Conservation (phyloP, 1,140 invertebrate species). For the Drosophila ambigua region DNA sequence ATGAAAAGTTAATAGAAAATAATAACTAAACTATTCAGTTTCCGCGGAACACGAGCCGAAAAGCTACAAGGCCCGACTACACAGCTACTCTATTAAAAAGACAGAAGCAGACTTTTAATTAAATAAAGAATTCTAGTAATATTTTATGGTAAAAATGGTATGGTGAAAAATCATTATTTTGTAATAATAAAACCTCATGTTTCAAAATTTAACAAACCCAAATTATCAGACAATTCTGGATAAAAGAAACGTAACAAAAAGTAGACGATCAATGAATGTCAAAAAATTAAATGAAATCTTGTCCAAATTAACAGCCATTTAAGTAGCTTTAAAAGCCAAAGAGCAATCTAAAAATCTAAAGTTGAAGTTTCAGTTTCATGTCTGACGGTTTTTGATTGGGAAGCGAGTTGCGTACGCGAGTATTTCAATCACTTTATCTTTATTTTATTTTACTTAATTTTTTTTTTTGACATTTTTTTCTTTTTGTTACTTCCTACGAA, state of each 20-base stretch:
- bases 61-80: too few species aligned
- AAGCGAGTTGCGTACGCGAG: conserved; percentile 21
- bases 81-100: too few species aligned
- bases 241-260: conserved; percentile 1
- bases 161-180: too few species aligned
- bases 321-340: conserved; percentile 16
- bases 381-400: not conserved
- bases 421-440: conserved; percentile 11
- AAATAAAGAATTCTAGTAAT: too few species aligned
- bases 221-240: too few species aligned
- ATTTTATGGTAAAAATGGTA: too few species aligned
- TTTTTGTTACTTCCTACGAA: conserved; percentile 49
- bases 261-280: not conserved
- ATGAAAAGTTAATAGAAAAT: too few species aligned
- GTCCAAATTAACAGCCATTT: conserved; percentile 5
- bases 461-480: conserved; percentile 28
- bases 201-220: too few species aligned
- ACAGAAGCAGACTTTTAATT: too few species aligned
- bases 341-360: conserved; percentile 22
- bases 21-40: too few species aligned
- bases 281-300: conserved; percentile 19
- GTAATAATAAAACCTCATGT: too few species aligned
- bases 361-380: conserved; percentile 22
- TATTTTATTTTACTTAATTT: conserved; percentile 22
- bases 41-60: too few species aligned